Evolutionary conservation across 2,113 vertebrate genomes (phyloP).

Genomic region (Upupa epops): DNA sequence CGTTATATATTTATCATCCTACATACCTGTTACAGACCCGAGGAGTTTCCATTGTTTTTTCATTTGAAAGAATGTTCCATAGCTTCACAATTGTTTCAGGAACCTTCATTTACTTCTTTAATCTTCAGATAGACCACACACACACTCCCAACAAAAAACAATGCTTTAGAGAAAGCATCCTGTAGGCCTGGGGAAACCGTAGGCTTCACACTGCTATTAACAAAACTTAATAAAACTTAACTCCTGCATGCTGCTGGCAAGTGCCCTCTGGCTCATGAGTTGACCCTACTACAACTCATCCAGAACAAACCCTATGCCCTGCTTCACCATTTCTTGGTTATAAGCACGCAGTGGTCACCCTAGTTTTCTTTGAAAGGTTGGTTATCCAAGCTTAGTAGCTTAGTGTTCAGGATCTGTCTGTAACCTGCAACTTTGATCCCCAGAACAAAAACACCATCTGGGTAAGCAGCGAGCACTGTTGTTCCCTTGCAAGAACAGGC

Average conservation of each 20-base stretch:
- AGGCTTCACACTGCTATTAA: neutral
- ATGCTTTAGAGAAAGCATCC: neutral
- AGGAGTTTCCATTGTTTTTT: neutral
- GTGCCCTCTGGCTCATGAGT: neutral
- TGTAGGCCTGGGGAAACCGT: neutral
- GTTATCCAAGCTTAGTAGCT: neutral
- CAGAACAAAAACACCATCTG: neutral
- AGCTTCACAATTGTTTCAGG: neutral
- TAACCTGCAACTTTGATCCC: neutral
- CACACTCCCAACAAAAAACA: neutral
- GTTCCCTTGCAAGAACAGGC: neutral
- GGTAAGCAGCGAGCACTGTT: too few relatives aligned
- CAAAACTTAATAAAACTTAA: neutral
- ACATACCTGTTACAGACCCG: neutral
- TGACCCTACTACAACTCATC: neutral
- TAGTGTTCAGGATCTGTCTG: neutral
- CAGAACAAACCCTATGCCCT: neutral
- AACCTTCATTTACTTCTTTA: neutral
- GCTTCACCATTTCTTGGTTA: neutral
- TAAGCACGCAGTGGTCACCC: neutral
- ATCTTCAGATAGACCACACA: neutral
- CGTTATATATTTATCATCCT: too few relatives aligned
- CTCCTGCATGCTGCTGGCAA: neutral
- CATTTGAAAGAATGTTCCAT: neutral
- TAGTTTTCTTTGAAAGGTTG: neutral